Base-by-base conservation (phyloP, 2,113 vertebrate species). In the Stigmatopora nigra region DNA sequence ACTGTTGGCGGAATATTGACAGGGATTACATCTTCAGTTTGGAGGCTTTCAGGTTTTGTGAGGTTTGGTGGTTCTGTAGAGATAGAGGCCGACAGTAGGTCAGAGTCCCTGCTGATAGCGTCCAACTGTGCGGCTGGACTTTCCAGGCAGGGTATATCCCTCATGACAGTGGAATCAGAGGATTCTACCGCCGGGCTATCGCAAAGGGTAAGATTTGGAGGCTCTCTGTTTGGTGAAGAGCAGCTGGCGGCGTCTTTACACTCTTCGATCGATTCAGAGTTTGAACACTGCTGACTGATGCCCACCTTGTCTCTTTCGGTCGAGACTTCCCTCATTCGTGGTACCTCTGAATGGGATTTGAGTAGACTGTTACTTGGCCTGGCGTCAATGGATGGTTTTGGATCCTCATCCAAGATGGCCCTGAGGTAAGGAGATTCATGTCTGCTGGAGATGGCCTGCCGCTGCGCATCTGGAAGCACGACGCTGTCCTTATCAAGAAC, bases 381-480 rank as follows among this genome's bases (percentile, higher is more conserved):
- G 5, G 85, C 86, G 35, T 97, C 95, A 49, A 70, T 87, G 8
- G 89, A 79, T 46, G 91, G 68, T 72, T 93, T 95, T 68, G 85
- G 83, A 16, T 96, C 94, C 79, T 99, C 96, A 15, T 92, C 88
- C 71, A 94, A 91, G 35, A 93, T 91, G 49, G 94, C 93, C 76
- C 93, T 91, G 64, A 95, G 79, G 78, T 92, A 95, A 1, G 90
- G 83, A 41, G 91, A 79, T 12, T 92, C 84, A 20, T 95, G 90
- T 68, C 90, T 91, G 81, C 63, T 87, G 0, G 88, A 16, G 11
- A 88, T 84, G 13, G 84, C 67, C 6, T 82, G 80, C 67, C 92
- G 92, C 25, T 85, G 79, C 44, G 88, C 68, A 25, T 97, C 94
- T 3, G 91, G 70, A 78, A 94, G 87, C 80, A 83, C 88, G 76